Conservation (phyloP, 37 sponge, comb jelly and placozoan genomes). For the Oscarella lobularis region DNA sequence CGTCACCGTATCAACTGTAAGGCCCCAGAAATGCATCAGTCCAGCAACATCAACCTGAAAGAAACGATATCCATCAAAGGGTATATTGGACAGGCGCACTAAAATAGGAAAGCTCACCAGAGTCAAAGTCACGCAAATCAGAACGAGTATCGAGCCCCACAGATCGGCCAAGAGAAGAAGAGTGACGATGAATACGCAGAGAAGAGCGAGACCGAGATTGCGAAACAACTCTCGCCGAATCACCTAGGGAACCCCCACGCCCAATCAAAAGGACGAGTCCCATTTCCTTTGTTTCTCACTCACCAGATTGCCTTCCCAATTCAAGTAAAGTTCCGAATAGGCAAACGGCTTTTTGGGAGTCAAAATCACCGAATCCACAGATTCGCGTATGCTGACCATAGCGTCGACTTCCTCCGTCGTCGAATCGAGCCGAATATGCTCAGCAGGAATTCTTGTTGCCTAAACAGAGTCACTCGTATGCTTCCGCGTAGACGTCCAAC, state of each 20-base stretch:
- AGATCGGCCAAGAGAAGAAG: slow-evolving; percentile 19
- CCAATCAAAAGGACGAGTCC: too few species aligned
- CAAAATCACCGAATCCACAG: background rate
- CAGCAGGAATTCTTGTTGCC: background rate
- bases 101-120: slow-evolving; percentile 12
- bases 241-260: too few species aligned
- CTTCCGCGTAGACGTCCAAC: background rate
- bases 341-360: background rate
- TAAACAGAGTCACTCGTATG: background rate
- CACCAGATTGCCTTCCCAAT: background rate
- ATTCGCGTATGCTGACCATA: slow-evolving; percentile 20
- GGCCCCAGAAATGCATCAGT: slow-evolving; percentile 19
- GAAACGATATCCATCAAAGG: too few species aligned
- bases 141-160: slow-evolving; percentile 9
- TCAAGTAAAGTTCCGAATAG: background rate
- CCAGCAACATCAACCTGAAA: slow-evolving; percentile 18
- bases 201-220: slow-evolving; percentile 14
- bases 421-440: slow-evolving; percentile 13
- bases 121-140: slow-evolving; percentile 10
- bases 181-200: slow-evolving; percentile 16
- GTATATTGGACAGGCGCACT: too few species aligned
- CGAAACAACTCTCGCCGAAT: slow-evolving; percentile 18
- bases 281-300: too few species aligned
- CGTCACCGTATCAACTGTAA: slow-evolving; percentile 22
- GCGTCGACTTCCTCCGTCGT: slow-evolving; percentile 34